Conservation (phyloP, 2,888 invertebrate species). For the Dryocosmus kuriphilus region DNA sequence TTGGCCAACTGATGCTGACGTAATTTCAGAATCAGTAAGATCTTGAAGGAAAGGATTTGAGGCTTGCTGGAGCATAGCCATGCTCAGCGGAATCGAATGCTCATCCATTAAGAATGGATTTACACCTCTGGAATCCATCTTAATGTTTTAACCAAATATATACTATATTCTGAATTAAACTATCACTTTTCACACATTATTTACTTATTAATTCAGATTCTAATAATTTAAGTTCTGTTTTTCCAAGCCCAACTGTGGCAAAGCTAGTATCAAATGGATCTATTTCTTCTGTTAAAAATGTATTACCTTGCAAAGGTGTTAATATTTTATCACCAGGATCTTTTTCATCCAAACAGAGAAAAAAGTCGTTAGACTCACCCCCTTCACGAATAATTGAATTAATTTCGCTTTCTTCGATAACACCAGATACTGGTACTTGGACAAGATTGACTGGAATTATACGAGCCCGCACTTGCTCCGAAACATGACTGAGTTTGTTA, state of each 20-base stretch:
- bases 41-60: constrained; percentile 85
- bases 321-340: constrained; percentile 78
- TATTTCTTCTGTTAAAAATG: constrained; percentile 76
- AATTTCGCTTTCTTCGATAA: constrained; percentile 75
- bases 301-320: constrained; percentile 73
- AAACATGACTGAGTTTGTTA: constrained; percentile 84
- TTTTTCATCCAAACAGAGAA: constrained; percentile 79
- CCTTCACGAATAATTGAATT: constrained; percentile 79
- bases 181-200: constrained; percentile 59
- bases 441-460: constrained; percentile 60
- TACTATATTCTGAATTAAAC: background rate
- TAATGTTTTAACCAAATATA: constrained; percentile 56
- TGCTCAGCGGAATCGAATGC: constrained; percentile 79
- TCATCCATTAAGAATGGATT: constrained; percentile 91
- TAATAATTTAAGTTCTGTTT: constrained; percentile 87
- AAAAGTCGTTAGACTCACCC: constrained; percentile 74
- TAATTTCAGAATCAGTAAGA: constrained; percentile 70
- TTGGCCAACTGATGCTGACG: constrained; percentile 86
- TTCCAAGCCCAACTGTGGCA: constrained; percentile 86
- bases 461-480: constrained; percentile 71
- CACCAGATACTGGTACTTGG: constrained; percentile 48
- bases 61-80: constrained; percentile 79
- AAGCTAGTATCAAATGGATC: constrained; percentile 94
- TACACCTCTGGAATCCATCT: constrained; percentile 82
- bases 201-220: constrained; percentile 87